Base-by-base conservation (phyloP, 2,888 invertebrate genomes). In the Epistrophella euchroma region DNA sequence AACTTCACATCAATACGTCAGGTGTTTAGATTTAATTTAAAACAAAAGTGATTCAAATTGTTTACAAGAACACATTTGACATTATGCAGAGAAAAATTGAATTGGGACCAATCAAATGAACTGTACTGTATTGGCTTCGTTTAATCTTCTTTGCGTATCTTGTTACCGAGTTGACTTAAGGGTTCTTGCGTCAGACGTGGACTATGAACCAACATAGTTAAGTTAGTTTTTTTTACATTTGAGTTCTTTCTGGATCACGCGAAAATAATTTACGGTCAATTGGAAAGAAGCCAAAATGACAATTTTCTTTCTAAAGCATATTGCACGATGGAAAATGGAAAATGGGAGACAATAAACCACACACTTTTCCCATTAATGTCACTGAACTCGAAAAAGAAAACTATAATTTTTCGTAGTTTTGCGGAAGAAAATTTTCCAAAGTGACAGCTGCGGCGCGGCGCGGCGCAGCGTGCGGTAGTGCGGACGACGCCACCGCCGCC, bases 261-360 rank as follows among this genome's bases (percentile, higher is more conserved):
- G 55, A 71, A 58, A 75, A 72, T 66, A 75, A 68, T 68, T 50
- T 66, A 64, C 80, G 37, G 47, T 76, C 55, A 73, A 62, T 80
- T 85, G 85, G 85, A 80, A 45, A 40, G 40, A 37, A 76, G 85
- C 85, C 85, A 85, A 76, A 71, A 56, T 55, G 50, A 76, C 60
- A 68, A 76, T 68, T 80, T 80, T 45, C 68, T 50, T 50, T 66
- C 45, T 43, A 50, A 50, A 76, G 60, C 45, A 25, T 17, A 22
- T 22, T 56, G 22, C 35, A 35, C 3, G 19, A 32, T 37, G 22
- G 56, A 40, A 62, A 74, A 28, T 37, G 22, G 55, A 40, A 62
- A 74, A 75, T 55, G 50, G 25, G 28, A 80, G 52, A 22, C 50
- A 74, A 75, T 80, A 85, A 72, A 79, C 56, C 28, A 83, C 47